phyloP scores from a whole-genome alignment of 1,140 invertebrate genomes.

The Lineus longissimus region DNA sequence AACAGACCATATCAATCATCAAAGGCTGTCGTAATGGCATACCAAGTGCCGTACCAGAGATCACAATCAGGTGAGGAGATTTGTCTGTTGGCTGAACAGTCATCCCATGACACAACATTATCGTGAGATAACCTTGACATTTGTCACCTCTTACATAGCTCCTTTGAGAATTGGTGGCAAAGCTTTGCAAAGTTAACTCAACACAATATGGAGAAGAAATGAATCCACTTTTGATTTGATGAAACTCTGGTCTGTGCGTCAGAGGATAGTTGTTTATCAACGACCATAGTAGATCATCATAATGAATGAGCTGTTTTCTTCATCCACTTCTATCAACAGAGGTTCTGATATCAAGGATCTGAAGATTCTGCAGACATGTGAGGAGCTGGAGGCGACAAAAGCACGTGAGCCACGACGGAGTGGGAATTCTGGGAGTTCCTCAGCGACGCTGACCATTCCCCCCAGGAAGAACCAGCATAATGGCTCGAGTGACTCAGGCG shows the following conservation, averaged over 20 bases:
- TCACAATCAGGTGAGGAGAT: slow-evolving; percentile 58
- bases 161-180: not conserved
- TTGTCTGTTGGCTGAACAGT: too few relatives aligned
- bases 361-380: slow-evolving; percentile 61
- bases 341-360: slow-evolving; percentile 62
- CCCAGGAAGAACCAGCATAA: slow-evolving; percentile 5
- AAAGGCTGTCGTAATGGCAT: slow-evolving; percentile 79
- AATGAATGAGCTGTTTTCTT: not conserved
- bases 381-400: slow-evolving; percentile 57
- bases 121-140: not conserved
- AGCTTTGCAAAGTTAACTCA: not conserved
- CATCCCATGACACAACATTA: not conserved
- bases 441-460: slow-evolving; percentile 13
- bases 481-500: not conserved
- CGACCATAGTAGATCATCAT: too few relatives aligned
- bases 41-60: slow-evolving; percentile 59
- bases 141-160: not conserved
- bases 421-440: slow-evolving; percentile 53
- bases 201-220: not conserved
- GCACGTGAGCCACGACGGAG: slow-evolving; percentile 59
- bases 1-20: slow-evolving; percentile 66
- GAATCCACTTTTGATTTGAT: too few relatives aligned
- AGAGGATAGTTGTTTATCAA: too few relatives aligned
- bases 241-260: too few relatives aligned
- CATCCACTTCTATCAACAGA: slow-evolving; percentile 54